Percentiles rank a stretch among this genome's conserved stretches.
phyloP scores from a whole-genome alignment of 2,797 vertebrate species.

The Carapus acus region DNA sequence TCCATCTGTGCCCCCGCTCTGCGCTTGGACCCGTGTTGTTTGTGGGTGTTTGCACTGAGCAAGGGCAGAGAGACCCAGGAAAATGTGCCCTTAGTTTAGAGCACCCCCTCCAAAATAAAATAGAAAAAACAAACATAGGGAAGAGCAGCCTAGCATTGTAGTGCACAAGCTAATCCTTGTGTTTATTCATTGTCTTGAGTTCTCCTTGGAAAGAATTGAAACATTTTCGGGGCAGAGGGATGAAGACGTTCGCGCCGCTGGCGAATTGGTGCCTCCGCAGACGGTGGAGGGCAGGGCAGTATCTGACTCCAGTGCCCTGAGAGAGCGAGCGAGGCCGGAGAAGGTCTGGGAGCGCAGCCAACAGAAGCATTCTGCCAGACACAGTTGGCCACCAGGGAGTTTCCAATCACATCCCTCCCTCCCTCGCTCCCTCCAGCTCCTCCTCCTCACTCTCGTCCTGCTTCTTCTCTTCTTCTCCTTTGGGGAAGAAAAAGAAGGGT shows the following conservation, averaged over 20 bases:
- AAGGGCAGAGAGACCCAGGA: neutral
- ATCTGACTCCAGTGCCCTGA: conserved; percentile 33
- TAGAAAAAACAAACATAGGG: too few relatives aligned
- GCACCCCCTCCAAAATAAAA: too few relatives aligned
- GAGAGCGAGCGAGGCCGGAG: conserved; percentile 38
- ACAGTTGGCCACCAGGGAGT: conserved; percentile 55
- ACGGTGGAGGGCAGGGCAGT: conserved; percentile 18
- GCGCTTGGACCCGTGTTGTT: conserved; percentile 17
- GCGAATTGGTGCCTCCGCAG: conserved; percentile 14
- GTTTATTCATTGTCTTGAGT: neutral
- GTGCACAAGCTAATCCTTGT: too few relatives aligned
- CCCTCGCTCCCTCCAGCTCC: too few relatives aligned
- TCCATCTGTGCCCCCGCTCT: conserved; percentile 57
- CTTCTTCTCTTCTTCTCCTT: conserved; percentile 14
- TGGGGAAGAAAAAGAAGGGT: conserved; percentile 12
- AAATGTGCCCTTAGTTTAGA: too few relatives aligned
- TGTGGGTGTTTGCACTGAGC: neutral
- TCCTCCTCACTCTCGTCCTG: too few relatives aligned
- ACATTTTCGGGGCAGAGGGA: neutral
- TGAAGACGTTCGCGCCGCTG: conserved; percentile 4
- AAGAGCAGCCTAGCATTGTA: too few relatives aligned
- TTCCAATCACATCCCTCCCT: conserved; percentile 58
- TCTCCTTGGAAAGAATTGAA: neutral
- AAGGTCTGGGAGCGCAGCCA: conserved; percentile 60
- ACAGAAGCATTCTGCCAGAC: conserved; percentile 53